Base-by-base conservation (phyloP, 2,797 vertebrate species). In the Rhinoraja longicauda region DNA sequence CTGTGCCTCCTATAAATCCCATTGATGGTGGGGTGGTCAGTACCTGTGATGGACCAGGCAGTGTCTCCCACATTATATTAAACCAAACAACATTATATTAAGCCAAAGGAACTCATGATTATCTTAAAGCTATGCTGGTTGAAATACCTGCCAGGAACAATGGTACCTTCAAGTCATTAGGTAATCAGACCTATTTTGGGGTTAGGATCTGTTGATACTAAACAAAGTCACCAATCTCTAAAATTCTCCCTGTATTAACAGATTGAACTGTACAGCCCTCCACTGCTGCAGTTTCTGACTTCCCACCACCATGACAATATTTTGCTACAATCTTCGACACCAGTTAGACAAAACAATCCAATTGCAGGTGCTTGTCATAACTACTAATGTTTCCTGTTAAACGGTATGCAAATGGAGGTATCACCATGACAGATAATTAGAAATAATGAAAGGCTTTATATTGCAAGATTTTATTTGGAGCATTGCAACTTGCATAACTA, bases 401-500 rank as follows among this genome's bases (percentile, higher is more conserved):
- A 88, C 88, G 62, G 62, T 67, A 88, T 88, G 84, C 59, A 67
- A 67, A 67, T 88, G 84, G 82, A 36, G 21, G n/a, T 64, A 88
- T 88, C 84, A 88, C 64, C 84, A 67, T 88, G 84, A 88, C 84
- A 88, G 84, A 67, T 88, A 88, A 88, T 88, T 88, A 67, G 59
- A 88, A 88, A 88, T 88, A 88, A 88, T 88, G 62, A 88, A 62
- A 88, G 84, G 62, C 84, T 88, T 36, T 67, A 88, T 67, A 88
- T 88, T 67, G 84, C 62, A 36, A 67, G 59, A n/a, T 64, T 36
- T 53, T 53, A 53, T 53, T 53, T 53, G 45, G 45, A 53, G 45
- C 45, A 5, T 53, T 53, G 45, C 45, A 53, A 53, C 45, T 53
- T 53, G 45, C 45, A 53, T 53, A 53, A 53, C 45, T 53, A 53